These are phyloP conservation scores for Ceratosolen solmsi DNA, from an alignment of 1,140 invertebrate genomes.

Conservation along the genomic window DNA sequence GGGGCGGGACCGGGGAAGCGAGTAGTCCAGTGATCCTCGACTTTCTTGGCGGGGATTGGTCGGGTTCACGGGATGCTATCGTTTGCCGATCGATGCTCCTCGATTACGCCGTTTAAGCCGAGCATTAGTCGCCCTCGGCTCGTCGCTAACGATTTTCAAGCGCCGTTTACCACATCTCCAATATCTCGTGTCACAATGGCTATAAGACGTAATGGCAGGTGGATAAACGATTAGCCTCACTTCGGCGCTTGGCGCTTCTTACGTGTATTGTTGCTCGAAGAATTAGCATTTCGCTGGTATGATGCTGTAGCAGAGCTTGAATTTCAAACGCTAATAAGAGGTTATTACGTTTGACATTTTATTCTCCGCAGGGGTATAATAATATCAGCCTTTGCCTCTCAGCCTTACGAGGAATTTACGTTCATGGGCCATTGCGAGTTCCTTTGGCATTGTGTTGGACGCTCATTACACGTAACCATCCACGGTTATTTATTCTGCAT, in stretches of 20 bases:
- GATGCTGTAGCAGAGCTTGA: too few species aligned
- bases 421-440: too few species aligned
- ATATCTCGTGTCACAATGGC: too few species aligned
- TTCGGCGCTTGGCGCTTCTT: too few species aligned
- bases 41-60: not conserved
- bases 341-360: not conserved
- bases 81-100: not conserved
- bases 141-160: too few species aligned
- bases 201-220: too few species aligned
- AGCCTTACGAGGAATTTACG: too few species aligned
- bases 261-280: too few species aligned
- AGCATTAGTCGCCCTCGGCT: not conserved
- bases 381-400: not conserved
- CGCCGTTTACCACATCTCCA: too few species aligned
- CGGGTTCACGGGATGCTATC: not conserved
- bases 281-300: too few species aligned
- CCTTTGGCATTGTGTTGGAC: not conserved
- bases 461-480: too few species aligned
- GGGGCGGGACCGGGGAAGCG: not conserved
- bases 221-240: too few species aligned
- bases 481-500: not conserved
- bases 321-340: not conserved
- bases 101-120: not conserved
- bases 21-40: not conserved
- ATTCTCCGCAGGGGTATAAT: not conserved